Percentiles rank a stretch among this genome's conserved stretches.
Evolutionary conservation across 2,888 invertebrate species (phyloP).

Genomic region (Colletes collaris): DNA sequence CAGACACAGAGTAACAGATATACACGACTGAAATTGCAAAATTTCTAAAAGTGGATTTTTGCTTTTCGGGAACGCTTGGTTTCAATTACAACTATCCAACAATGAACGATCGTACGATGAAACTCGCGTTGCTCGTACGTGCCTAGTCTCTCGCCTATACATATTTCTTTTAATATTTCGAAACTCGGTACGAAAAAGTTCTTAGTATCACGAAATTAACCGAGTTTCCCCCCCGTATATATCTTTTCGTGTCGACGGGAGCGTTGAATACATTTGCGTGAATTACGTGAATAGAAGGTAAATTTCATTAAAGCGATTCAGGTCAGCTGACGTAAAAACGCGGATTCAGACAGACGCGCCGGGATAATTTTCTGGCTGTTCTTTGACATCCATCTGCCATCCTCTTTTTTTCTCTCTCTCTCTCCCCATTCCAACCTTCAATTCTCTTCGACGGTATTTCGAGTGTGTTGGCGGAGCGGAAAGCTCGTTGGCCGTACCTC

Average conservation of each 20-base stretch:
- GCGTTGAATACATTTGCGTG: slow-evolving; percentile 35
- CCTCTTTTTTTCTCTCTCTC: not conserved
- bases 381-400: slow-evolving; percentile 9
- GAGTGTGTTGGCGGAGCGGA: not conserved
- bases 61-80: too few species aligned
- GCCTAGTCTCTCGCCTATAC: too few species aligned
- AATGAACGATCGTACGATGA: too few species aligned
- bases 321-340: slow-evolving; percentile 47
- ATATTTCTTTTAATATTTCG: too few species aligned
- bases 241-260: slow-evolving; percentile 14
- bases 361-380: slow-evolving; percentile 33
- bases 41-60: too few species aligned
- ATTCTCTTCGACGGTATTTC: not conserved
- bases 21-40: too few species aligned
- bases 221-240: too few species aligned
- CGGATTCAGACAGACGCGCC: slow-evolving; percentile 16
- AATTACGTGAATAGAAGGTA: slow-evolving; percentile 37
- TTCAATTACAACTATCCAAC: too few species aligned
- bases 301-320: slow-evolving; percentile 56
- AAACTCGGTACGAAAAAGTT: too few species aligned
- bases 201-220: too few species aligned
- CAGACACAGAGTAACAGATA: too few species aligned
- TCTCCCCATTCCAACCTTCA: not conserved
- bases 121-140: too few species aligned
- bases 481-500: slow-evolving; percentile 1